Evolutionary conservation across 2,888 invertebrate species (phyloP).

Genomic region (Cerceris ruficornis): DNA sequence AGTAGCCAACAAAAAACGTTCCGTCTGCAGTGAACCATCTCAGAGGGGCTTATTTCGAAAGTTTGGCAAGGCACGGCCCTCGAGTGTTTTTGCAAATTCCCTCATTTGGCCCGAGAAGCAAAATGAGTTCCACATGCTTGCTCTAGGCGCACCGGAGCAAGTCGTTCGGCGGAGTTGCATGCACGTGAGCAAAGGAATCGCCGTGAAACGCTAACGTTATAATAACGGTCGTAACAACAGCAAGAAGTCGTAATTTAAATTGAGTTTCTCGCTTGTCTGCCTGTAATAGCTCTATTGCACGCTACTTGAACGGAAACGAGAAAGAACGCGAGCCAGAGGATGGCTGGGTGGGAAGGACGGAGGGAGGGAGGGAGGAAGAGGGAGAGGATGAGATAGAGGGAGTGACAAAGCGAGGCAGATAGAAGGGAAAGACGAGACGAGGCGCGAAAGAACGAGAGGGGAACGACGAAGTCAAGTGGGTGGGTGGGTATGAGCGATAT

Average conservation of each 20-base stretch:
- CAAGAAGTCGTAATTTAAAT: constrained; percentile 75
- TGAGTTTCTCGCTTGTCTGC: constrained; percentile 74
- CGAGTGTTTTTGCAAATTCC: too few relatives aligned
- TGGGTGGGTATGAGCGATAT: constrained; percentile 73
- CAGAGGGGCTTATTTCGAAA: too few relatives aligned
- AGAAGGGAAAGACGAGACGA: constrained; percentile 8
- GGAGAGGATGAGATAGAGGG: constrained; percentile 5
- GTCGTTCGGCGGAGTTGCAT: constrained; percentile 23
- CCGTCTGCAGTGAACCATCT: too few relatives aligned
- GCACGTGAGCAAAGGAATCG: constrained; percentile 59
- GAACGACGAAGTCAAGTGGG: constrained; percentile 46
- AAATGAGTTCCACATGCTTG: background rate
- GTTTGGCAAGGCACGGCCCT: too few relatives aligned
- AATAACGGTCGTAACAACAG: constrained; percentile 71
- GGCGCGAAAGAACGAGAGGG: constrained; percentile 30
- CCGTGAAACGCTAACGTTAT: constrained; percentile 70
- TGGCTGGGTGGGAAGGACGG: constrained; percentile 14
- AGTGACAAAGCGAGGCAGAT: constrained; percentile 20
- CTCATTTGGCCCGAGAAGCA: too few relatives aligned
- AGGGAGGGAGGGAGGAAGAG: constrained; percentile 20
- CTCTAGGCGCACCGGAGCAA: background rate
- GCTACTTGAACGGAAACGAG: constrained; percentile 68
- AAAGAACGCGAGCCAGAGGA: constrained; percentile 26
- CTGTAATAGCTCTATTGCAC: constrained; percentile 74
- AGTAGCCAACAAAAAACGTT: too few relatives aligned